These are phyloP conservation scores for Sminthopsis crassicaudata DNA, from an alignment of 2,113 vertebrate genomes.

Conservation along the genomic window DNA sequence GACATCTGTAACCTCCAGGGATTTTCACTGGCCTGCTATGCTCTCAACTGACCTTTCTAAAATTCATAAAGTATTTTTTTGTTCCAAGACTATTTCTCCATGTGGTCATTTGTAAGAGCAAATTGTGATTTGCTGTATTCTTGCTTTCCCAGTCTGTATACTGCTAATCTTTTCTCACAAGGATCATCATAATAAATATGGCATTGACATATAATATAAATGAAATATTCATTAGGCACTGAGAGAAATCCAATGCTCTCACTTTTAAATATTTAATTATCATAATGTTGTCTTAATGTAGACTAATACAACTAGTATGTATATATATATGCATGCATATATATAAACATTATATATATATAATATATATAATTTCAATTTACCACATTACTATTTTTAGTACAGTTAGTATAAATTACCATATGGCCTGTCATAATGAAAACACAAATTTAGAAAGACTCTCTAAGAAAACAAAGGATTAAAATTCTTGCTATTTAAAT, in stretches of 20 bases:
- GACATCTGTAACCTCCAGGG: not conserved
- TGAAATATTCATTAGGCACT: conserved; percentile 22
- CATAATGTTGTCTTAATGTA: conserved; percentile 37
- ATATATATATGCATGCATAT: conserved; percentile 7
- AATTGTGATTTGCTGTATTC: not conserved
- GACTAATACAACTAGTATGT: conserved; percentile 27
- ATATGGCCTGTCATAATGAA: conserved; percentile 24
- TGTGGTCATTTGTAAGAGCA: not conserved
- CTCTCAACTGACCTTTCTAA: not conserved
- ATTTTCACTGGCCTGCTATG: not conserved
- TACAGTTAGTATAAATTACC: conserved; percentile 2
- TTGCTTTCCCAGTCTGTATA: not conserved
- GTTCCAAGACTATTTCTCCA: not conserved
- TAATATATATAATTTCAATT: conserved; percentile 14
- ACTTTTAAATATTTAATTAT: conserved; percentile 25
- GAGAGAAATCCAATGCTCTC: conserved; percentile 13
- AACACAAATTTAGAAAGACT: conserved; percentile 36
- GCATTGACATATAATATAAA: conserved; percentile 17
- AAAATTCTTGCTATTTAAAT: conserved; percentile 39
- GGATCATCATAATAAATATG: conserved; percentile 36
- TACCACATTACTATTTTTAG: conserved; percentile 16
- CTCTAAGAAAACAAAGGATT: conserved; percentile 29
- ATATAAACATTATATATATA: no score
- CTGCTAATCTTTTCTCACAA: conserved; percentile 21
- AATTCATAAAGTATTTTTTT: not conserved